Conservation (phyloP, 1,140 invertebrate species). For the Hyles euphorbiae region DNA sequence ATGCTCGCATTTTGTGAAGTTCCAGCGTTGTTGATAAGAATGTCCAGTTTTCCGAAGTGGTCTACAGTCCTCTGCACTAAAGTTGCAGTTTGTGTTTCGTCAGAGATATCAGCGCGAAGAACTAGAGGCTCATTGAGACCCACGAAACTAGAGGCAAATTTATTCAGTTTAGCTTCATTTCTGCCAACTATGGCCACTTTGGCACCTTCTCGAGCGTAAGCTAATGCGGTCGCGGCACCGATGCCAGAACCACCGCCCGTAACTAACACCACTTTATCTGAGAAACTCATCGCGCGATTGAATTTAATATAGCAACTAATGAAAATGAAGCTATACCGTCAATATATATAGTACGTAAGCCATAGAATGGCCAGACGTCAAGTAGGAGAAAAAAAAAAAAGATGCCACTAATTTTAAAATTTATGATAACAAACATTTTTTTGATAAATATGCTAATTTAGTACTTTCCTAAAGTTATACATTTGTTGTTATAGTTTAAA, state of each 20-base stretch:
- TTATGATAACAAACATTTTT: no score
- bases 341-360: no score
- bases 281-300: slow-evolving; percentile 44
- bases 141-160: not conserved
- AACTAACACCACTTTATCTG: slow-evolving; percentile 79
- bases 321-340: no score
- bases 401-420: no score
- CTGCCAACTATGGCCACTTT: slow-evolving; percentile 79
- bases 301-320: no score
- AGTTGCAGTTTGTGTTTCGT: slow-evolving; percentile 77
- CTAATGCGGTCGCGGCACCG: slow-evolving; percentile 83
- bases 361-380: no score
- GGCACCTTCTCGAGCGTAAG: slow-evolving; percentile 76
- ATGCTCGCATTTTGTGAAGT: slow-evolving; percentile 76
- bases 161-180: slow-evolving; percentile 73
- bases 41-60: slow-evolving; percentile 76
- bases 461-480: no score
- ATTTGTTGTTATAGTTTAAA: no score
- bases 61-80: slow-evolving; percentile 76
- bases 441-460: no score
- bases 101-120: slow-evolving; percentile 78
- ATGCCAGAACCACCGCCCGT: slow-evolving; percentile 91
- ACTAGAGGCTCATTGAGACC: slow-evolving; percentile 56
- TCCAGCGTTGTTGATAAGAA: slow-evolving; percentile 84
- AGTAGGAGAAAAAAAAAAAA: no score